Evolutionary conservation across 1,140 invertebrate species (phyloP).

Genomic region (Neotoxoptera formosana): DNA sequence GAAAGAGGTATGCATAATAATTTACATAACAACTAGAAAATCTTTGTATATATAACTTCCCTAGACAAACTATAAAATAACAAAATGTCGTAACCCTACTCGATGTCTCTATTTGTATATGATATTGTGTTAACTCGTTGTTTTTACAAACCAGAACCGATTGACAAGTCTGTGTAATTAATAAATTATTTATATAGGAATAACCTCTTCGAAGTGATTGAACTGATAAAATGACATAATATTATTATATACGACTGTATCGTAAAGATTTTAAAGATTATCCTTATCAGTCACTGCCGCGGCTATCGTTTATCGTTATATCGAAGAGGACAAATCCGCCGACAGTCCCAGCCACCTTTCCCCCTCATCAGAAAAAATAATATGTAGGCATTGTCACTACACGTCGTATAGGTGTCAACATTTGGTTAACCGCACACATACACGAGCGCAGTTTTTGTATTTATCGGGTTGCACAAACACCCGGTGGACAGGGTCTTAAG

Average conservation of each 20-base stretch:
- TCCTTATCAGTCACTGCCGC: not conserved
- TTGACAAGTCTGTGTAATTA: not conserved
- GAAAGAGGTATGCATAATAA: not conserved
- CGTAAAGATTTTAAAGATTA: not conserved
- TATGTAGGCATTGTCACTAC: not conserved
- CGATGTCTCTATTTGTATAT: no score
- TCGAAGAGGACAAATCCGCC: not conserved
- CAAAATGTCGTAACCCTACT: not conserved
- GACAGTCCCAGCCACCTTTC: not conserved
- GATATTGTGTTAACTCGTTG: not conserved
- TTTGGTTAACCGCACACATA: slow-evolving; percentile 10
- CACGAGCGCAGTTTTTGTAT: not conserved
- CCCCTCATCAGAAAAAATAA: not conserved
- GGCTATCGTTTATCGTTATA: not conserved
- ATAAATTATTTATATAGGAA: not conserved
- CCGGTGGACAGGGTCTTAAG: slow-evolving; percentile 22
- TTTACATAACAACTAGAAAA: not conserved
- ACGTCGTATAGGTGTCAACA: slow-evolving; percentile 34
- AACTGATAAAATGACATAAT: not conserved
- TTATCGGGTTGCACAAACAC: slow-evolving; percentile 25
- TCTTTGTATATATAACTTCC: not conserved
- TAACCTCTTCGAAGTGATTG: not conserved
- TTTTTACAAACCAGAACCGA: not conserved
- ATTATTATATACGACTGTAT: not conserved
- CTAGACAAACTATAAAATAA: not conserved